phyloP scores from a whole-genome alignment of 2,797 vertebrate genomes.

The Pelochelys cantorii region DNA sequence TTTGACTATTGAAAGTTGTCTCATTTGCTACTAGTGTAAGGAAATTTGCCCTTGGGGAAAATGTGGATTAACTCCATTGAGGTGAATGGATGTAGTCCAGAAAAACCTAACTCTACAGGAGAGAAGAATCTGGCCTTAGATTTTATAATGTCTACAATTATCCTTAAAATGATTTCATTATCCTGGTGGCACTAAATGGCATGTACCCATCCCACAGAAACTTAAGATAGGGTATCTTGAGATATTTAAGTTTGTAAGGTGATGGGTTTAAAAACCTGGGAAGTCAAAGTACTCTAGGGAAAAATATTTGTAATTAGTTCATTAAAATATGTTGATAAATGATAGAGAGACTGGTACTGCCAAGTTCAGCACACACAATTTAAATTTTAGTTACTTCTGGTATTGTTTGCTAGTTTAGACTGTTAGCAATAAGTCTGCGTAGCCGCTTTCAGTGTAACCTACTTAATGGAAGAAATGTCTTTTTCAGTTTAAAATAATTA shows the following conservation, averaged over 20 bases:
- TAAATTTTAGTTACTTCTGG: not conserved
- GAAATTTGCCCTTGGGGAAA: not conserved
- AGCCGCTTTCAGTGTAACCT: not conserved
- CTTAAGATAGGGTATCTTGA: not conserved
- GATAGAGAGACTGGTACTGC: not conserved
- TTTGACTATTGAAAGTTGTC: constrained; percentile 42
- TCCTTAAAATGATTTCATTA: not conserved
- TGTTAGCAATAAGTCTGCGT: not conserved
- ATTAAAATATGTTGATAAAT: not conserved
- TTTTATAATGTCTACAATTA: not conserved
- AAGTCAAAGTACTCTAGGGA: not conserved
- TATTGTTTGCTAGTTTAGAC: not conserved
- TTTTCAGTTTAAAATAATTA: not conserved
- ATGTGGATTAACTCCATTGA: not conserved
- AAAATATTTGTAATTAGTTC: not conserved
- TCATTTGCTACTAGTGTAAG: not conserved
- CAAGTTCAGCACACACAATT: not conserved
- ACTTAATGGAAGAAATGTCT: not conserved
- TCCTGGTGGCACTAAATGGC: not conserved
- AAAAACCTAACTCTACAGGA: not conserved
- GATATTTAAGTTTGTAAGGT: not conserved
- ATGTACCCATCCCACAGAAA: not conserved
- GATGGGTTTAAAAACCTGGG: not conserved
- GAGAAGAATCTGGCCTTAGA: not conserved
- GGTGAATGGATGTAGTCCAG: constrained; percentile 13